These are phyloP conservation scores for Podarcis lilfordi DNA, from an alignment of 2,797 vertebrate species.

Conservation along the genomic window DNA sequence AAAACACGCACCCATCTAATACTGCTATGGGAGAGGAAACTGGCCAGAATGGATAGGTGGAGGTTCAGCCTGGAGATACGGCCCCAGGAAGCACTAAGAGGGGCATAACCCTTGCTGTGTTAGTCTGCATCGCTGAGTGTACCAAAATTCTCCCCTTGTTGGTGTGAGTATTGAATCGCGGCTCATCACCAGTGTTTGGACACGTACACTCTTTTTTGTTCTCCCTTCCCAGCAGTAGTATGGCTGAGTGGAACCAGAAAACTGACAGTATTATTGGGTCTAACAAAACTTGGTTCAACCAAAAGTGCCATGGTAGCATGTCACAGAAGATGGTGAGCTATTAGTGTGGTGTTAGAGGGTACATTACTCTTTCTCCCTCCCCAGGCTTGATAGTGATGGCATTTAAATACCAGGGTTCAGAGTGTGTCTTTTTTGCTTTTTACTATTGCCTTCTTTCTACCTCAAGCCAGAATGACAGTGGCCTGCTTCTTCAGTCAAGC, in stretches of 20 bases:
- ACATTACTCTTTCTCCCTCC: not conserved
- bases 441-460: conserved; percentile 75
- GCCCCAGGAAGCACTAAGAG: not conserved
- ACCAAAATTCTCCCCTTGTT: not conserved
- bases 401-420: not conserved
- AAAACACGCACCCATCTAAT: conserved; percentile 33
- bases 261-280: fast-evolving
- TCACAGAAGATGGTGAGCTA: conserved; percentile 38
- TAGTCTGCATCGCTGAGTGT: not conserved
- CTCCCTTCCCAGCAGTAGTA: conserved; percentile 1
- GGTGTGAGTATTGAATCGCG: conserved; percentile 7
- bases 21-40: conserved; percentile 52
- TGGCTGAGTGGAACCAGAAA: conserved; percentile 41
- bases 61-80: not conserved
- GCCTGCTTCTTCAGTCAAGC: conserved; percentile 13
- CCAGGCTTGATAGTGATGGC: conserved; percentile 38
- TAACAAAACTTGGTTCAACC: conserved; percentile 17
- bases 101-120: not conserved
- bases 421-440: not conserved
- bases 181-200: conserved; percentile 19
- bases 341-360: not conserved
- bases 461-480: conserved; percentile 67
- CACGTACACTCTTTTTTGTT: not conserved
- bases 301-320: not conserved
- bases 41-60: conserved; percentile 10